These are phyloP conservation scores for Climacteris rufus DNA, from an alignment of 2,113 vertebrate genomes.

Conservation along the genomic window DNA sequence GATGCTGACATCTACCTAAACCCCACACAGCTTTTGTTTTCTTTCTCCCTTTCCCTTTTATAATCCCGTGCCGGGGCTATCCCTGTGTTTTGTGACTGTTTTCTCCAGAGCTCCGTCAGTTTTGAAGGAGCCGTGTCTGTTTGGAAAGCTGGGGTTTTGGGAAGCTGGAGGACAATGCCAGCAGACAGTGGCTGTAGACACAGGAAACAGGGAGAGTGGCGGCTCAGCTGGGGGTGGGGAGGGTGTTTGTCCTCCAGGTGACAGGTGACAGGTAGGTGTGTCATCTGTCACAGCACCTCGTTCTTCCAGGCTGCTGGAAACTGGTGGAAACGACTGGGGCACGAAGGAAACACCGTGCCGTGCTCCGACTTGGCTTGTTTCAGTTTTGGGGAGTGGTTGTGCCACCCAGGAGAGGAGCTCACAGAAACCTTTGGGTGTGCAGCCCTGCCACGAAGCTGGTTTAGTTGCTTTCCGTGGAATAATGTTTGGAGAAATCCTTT, in stretches of 20 bases:
- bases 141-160: neutral
- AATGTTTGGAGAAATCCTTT: neutral
- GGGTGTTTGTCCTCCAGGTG: neutral
- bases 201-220: neutral
- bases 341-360: neutral
- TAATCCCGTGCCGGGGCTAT: rapidly evolving
- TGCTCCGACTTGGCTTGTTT: neutral
- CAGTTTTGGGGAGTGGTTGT: neutral
- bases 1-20: neutral
- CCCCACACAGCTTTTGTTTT: neutral
- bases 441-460: neutral
- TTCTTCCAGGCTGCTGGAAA: neutral
- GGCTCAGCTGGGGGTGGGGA: neutral
- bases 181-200: neutral
- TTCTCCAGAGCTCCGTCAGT: neutral
- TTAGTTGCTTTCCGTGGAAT: neutral
- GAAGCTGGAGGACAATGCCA: neutral
- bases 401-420: neutral
- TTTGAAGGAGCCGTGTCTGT: neutral
- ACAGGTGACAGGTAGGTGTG: neutral
- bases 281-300: neutral
- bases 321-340: neutral
- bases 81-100: neutral
- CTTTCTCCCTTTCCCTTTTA: neutral
- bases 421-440: neutral